Conservation (phyloP, 2,113 vertebrate species). For the Daphoenositta chrysoptera region DNA sequence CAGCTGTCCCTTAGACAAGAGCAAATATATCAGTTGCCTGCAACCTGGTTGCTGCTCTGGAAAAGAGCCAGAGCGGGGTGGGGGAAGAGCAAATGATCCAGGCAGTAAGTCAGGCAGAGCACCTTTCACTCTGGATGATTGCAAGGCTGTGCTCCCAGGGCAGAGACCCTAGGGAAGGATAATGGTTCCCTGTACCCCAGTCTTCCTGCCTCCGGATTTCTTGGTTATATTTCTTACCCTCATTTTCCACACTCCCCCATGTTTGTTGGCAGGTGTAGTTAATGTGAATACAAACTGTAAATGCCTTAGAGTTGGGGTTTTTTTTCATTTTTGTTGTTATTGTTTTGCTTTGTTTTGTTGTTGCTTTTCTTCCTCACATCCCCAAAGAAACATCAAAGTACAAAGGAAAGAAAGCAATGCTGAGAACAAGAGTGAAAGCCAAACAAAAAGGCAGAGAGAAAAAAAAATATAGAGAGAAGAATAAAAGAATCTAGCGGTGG, state of each 20-base stretch:
- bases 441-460: not conserved
- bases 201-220: not conserved
- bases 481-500: not conserved
- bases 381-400: conserved; percentile 50
- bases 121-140: not conserved
- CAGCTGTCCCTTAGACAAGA: not conserved
- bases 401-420: conserved; percentile 40
- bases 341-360: conserved; percentile 13
- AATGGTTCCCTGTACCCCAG: not conserved
- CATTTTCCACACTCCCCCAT: not conserved
- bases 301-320: not conserved
- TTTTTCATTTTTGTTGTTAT: not conserved
- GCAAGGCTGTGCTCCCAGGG: not conserved
- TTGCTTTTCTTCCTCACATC: conserved; percentile 28
- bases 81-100: not conserved
- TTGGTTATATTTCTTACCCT: not conserved
- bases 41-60: not conserved
- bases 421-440: conserved; percentile 14
- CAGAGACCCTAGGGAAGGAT: not conserved
- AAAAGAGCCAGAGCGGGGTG: not conserved
- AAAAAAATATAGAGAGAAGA: not conserved
- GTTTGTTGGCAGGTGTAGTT: not conserved
- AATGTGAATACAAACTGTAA: not conserved
- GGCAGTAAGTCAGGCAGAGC: not conserved
- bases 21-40: not conserved